phyloP scores from a whole-genome alignment of 2,888 invertebrate species.

The Esperia sulphurella region DNA sequence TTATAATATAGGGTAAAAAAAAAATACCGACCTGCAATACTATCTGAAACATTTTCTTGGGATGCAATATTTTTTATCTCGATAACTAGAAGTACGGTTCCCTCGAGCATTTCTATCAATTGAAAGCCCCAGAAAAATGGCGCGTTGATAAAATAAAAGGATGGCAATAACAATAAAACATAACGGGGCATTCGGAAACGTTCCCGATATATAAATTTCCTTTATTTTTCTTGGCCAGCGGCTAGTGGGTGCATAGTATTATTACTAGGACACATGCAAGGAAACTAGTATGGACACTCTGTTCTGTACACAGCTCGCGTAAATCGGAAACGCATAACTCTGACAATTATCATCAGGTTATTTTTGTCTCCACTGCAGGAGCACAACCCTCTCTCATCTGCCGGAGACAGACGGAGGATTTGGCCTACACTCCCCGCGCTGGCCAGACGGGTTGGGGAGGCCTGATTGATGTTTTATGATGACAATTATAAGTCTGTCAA shows the following conservation, averaged over 20 bases:
- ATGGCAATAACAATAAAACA: conserved; percentile 68
- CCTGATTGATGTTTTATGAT: too few species aligned
- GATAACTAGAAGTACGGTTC: conserved; percentile 3
- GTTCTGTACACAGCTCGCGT: neutral
- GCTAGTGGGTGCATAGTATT: conserved; percentile 35
- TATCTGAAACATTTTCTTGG: neutral
- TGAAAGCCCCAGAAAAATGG: conserved; percentile 18
- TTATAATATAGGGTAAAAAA: too few species aligned
- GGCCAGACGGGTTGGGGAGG: too few species aligned
- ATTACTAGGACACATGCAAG: conserved; percentile 10
- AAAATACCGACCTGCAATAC: too few species aligned
- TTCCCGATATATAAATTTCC: conserved; percentile 29
- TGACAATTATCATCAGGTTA: neutral
- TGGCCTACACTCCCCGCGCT: too few species aligned
- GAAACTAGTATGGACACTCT: neutral
- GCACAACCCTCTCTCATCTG: neutral
- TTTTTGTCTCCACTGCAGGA: too few species aligned
- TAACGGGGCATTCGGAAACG: conserved; percentile 38
- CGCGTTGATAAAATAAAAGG: conserved; percentile 38
- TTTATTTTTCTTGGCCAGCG: conserved; percentile 24
- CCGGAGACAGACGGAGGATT: too few species aligned
- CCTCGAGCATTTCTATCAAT: conserved; percentile 28
- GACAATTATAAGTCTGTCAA: too few species aligned
- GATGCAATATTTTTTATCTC: neutral
- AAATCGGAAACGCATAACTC: neutral